These are phyloP conservation scores for Ariopsis seemanni DNA, from an alignment of 2,113 vertebrate genomes.

Conservation along the genomic window DNA sequence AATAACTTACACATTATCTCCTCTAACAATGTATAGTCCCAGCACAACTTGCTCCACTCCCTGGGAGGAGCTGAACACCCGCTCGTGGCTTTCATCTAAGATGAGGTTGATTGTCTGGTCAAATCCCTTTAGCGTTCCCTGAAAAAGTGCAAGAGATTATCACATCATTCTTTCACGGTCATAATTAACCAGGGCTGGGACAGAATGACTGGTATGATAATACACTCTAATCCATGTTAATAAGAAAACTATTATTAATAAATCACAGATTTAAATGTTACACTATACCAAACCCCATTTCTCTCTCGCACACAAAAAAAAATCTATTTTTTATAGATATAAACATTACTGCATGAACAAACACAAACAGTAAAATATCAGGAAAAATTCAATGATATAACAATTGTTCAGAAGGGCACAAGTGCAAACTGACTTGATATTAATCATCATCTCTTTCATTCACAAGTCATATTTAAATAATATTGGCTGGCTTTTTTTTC, in stretches of 20 bases:
- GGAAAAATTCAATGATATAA: no score
- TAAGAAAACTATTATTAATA: background rate
- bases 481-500: no score
- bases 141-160: conserved; percentile 1
- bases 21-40: conserved; percentile 95
- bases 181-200: background rate
- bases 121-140: conserved; percentile 98
- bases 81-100: conserved; percentile 97
- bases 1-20: conserved; percentile 94
- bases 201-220: background rate
- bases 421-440: background rate
- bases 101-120: conserved; percentile 99
- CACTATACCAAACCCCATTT: background rate
- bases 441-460: background rate
- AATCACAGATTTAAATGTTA: background rate
- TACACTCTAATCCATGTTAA: background rate
- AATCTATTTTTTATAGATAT: no score
- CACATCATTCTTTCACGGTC: background rate
- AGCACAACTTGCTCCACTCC: conserved; percentile 98
- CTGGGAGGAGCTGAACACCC: conserved; percentile 98
- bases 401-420: no score
- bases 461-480: background rate
- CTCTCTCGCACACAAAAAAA: no score
- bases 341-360: no score
- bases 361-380: no score